Evolutionary conservation across 30 jellyfish, hydroid and myxozoan species (phyloP), one percentile per base, ranked within the genome.

Genomic region (Pseudorhiza aurosa): DNA sequence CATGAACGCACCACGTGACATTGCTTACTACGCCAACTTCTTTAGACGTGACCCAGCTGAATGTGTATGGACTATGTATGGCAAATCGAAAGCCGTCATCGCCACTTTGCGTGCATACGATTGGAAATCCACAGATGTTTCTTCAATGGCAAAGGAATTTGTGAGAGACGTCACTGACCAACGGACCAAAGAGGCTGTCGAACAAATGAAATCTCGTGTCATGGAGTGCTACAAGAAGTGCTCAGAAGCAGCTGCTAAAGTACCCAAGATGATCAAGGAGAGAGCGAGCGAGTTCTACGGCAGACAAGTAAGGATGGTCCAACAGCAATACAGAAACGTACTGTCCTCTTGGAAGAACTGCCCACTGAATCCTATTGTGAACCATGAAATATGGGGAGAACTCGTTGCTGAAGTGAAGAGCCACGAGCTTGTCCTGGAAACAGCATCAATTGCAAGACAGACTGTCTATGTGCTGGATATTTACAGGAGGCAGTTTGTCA

Each of bases 11-110:
- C 87, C 98, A 53, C 49, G 31, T 26, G 31, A 25, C 25, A 76
- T 55, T 19, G 57, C 21, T 18, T 35, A 17, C 30, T 78, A 84
- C 25, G 78, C 86, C 0, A 63, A 22, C 35, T 33, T 73, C 55
- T 94, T 94, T 86, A 58, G 91, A 50, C 88, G 83, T 32, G 73
- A 87, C 78, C 99, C 99, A 8, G 97, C 91, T 49, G 97, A 87
- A 68, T 77, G 96, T 45, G 85, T 94, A 75, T 94, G 99, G 99
- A 75, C 87, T 17, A 58, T 70, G 29, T 84, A 59, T 56, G 77
- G 60, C 17, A 55, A 68, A 49, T n/a, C 63, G 30, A 74, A 73
- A 36, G 12, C 76, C 25, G 62, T 33, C 21, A 8, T 68, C 49
- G 64, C 37, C 37, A 51, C 14, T 26, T 59, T 60, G 37, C 71